phyloP scores from a whole-genome alignment of 2,113 vertebrate genomes.

The Gopherus evgoodei region DNA sequence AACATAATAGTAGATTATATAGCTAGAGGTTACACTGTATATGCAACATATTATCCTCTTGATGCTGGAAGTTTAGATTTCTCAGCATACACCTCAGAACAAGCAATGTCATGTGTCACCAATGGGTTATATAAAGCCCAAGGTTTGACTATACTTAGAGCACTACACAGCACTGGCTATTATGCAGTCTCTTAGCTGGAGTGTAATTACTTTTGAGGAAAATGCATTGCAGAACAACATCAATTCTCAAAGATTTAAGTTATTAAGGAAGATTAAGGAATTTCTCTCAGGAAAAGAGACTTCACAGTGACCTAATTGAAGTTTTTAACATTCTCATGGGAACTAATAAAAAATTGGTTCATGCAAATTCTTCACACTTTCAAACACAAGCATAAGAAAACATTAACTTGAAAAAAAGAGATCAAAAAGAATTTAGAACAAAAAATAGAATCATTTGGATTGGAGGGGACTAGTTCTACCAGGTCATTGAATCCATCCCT shows the following conservation, averaged over 20 bases:
- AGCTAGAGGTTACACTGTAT: constrained; percentile 22
- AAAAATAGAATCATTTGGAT: constrained; percentile 44
- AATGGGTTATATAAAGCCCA: constrained; percentile 49
- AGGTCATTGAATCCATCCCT: constrained; percentile 42
- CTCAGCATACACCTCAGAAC: background rate
- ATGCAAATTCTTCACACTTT: constrained; percentile 74
- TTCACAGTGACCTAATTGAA: constrained; percentile 77
- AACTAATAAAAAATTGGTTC: constrained; percentile 75
- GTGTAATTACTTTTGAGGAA: constrained; percentile 77
- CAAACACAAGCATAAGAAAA: constrained; percentile 59
- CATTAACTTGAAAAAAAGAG: constrained; percentile 46
- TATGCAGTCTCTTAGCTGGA: constrained; percentile 61
- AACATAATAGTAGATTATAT: constrained; percentile 25
- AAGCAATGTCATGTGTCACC: constrained; percentile 26
- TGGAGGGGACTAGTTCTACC: constrained; percentile 16
- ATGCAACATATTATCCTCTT: background rate
- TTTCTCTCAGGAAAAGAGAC: constrained; percentile 78
- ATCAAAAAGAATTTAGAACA: constrained; percentile 66
- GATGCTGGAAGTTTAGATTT: constrained; percentile 40
- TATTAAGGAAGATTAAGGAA: constrained; percentile 80
- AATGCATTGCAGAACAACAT: constrained; percentile 72
- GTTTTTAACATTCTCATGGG: constrained; percentile 75
- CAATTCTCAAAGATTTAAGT: constrained; percentile 74
- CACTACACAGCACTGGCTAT: constrained; percentile 55
- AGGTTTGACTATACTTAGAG: constrained; percentile 45